A percentile compares a stretch with the other conserved stretches of the same genome.
Evolutionary conservation across 2,797 vertebrate genomes (phyloP).

Genomic region (Falco rusticolus): DNA sequence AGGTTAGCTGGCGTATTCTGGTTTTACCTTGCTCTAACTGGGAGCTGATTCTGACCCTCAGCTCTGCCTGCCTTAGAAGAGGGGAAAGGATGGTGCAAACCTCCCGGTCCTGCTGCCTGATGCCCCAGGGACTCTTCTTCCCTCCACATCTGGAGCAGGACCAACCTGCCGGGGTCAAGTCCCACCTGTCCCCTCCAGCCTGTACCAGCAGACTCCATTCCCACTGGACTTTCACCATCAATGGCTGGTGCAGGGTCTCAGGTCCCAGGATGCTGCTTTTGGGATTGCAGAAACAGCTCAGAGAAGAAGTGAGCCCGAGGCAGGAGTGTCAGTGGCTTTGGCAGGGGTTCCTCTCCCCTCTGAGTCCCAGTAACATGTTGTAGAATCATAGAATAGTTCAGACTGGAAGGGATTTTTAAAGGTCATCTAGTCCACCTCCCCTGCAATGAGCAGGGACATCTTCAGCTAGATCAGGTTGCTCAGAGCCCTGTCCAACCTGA

Average conservation of each 20-base stretch:
- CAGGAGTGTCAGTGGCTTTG: neutral
- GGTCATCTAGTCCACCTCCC: neutral
- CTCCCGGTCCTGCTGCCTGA: rapidly evolving
- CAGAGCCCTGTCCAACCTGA: neutral
- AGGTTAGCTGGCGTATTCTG: neutral
- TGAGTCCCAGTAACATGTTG: neutral
- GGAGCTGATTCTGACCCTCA: rapidly evolving
- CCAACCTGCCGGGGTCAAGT: rapidly evolving
- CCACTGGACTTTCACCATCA: rapidly evolving
- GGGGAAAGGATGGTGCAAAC: neutral
- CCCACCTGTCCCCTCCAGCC: neutral
- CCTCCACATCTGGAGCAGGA: neutral
- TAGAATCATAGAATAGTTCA: neutral
- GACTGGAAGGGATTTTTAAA: neutral
- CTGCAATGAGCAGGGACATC: neutral
- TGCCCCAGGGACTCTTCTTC: neutral
- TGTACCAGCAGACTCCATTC: neutral
- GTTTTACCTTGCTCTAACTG: neutral
- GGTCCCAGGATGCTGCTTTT: neutral
- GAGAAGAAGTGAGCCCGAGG: rapidly evolving
- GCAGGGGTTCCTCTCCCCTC: neutral
- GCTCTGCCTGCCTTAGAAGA: neutral
- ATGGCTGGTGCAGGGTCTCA: neutral
- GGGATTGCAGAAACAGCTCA: neutral
- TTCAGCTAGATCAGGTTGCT: neutral